Conservation (phyloP, 2,113 vertebrate genomes). For the Coregonus clupeaformis region DNA sequence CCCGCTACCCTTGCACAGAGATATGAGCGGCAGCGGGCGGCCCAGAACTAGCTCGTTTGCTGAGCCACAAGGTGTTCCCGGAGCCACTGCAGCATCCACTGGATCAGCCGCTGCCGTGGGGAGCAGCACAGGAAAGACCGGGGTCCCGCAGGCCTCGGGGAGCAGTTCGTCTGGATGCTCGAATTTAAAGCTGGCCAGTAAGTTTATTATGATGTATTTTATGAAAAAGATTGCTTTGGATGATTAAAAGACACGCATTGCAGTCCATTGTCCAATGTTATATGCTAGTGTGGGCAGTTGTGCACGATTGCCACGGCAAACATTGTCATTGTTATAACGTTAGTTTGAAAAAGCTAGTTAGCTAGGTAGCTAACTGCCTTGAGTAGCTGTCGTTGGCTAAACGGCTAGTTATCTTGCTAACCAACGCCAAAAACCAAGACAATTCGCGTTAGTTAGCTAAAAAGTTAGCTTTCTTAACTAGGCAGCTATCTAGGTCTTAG, state of each 20-base stretch:
- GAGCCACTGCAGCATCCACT: constrained; percentile 68
- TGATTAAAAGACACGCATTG: not conserved
- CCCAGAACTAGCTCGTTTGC: constrained; percentile 81
- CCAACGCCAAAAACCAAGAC: no score
- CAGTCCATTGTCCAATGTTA: not conserved
- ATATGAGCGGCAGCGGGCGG: constrained; percentile 82
- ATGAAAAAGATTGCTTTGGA: not conserved
- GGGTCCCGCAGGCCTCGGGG: constrained; percentile 77
- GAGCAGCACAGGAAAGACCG: constrained; percentile 78
- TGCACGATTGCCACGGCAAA: no score
- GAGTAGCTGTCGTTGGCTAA: not conserved
- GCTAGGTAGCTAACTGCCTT: not conserved
- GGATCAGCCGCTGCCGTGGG: constrained; percentile 77
- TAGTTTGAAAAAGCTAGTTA: no score
- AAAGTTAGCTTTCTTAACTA: no score
- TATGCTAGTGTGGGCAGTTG: no score
- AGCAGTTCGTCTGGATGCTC: constrained; percentile 72
- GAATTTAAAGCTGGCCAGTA: constrained; percentile 75
- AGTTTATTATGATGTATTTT: constrained; percentile 45
- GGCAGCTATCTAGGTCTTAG: not conserved
- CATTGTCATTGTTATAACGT: no score
- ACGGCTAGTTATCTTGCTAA: not conserved
- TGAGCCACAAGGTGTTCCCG: constrained; percentile 76
- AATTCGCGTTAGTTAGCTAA: no score
- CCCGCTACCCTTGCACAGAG: constrained; percentile 68